A percentile compares a stretch with the other conserved stretches of the same genome.
phyloP scores from a whole-genome alignment of 2,113 vertebrate genomes.

The Anarrhichthys ocellatus region DNA sequence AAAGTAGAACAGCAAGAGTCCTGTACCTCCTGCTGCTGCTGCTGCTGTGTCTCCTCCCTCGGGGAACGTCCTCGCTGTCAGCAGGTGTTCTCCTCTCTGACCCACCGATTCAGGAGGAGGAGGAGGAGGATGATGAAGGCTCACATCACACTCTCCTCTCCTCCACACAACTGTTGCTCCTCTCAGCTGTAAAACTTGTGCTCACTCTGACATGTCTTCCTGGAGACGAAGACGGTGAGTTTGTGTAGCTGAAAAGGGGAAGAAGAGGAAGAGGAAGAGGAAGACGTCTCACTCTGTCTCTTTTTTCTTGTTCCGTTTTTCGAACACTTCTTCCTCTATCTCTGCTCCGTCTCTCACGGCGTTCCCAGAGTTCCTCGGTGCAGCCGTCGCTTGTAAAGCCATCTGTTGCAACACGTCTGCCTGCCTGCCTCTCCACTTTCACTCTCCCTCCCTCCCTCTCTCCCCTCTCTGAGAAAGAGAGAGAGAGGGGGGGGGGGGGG shows the following conservation, averaged over 20 bases:
- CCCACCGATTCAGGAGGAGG: conserved; percentile 9
- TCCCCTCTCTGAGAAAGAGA: not conserved
- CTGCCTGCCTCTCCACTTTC: conserved; percentile 68
- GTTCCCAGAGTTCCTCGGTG: conserved; percentile 50
- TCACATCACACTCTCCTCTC: conserved; percentile 34
- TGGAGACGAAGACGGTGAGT: conserved; percentile 13
- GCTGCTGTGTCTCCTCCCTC: conserved; percentile 55
- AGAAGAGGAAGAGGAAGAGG: not conserved
- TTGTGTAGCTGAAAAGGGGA: not conserved
- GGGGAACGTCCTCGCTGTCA: conserved; percentile 47
- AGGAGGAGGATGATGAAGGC: conserved; percentile 34
- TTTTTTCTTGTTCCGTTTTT: not conserved
- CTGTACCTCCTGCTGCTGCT: conserved; percentile 50
- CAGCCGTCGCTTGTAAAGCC: conserved; percentile 57
- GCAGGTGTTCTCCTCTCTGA: conserved; percentile 71
- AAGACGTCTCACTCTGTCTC: not conserved
- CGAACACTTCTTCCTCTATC: conserved; percentile 7
- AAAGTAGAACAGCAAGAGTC: not conserved
- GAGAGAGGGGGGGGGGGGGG: not conserved
- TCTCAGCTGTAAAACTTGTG: conserved; percentile 32
- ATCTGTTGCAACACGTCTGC: conserved; percentile 77
- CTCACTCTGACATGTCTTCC: conserved; percentile 33
- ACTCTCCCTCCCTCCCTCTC: conserved; percentile 32
- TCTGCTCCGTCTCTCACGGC: conserved; percentile 19
- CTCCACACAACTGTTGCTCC: conserved; percentile 29